phyloP scores from a whole-genome alignment of 2,888 invertebrate genomes.

The Orchesella flavescens region DNA sequence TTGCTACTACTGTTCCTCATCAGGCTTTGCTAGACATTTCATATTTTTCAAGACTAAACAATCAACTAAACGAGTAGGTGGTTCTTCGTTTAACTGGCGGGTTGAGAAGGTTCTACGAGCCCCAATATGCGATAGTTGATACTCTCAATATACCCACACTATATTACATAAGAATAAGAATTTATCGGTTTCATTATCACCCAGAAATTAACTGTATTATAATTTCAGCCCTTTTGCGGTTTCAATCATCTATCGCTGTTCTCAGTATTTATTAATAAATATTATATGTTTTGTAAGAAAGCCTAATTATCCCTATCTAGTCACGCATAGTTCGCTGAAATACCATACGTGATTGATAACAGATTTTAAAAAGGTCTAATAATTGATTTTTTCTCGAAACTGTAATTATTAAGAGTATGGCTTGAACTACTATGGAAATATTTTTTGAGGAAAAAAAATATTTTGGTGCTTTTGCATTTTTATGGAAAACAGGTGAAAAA shows the following conservation, averaged over 20 bases:
- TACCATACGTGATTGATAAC: too few species aligned
- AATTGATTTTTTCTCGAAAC: conserved; percentile 14
- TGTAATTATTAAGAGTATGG: too few species aligned
- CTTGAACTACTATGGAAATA: too few species aligned
- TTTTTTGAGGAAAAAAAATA: too few species aligned
- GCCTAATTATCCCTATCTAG: conserved; percentile 21
- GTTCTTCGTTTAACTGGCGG: neutral
- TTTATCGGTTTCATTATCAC: neutral
- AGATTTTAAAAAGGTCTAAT: neutral
- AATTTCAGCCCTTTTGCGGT: neutral
- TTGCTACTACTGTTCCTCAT: conserved; percentile 34
- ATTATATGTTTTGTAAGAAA: too few species aligned
- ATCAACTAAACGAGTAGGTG: conserved; percentile 13
- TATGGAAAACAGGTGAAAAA: too few species aligned
- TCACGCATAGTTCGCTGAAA: conserved; percentile 12
- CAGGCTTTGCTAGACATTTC: conserved; percentile 9
- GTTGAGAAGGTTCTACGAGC: neutral
- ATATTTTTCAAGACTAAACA: conserved; percentile 7
- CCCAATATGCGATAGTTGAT: neutral
- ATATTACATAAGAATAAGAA: neutral
- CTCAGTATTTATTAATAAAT: too few species aligned
- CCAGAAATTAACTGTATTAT: neutral
- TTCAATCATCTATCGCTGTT: neutral
- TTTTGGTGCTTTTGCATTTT: too few species aligned
- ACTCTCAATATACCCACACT: neutral